Evolutionary conservation across 2,888 invertebrate species (phyloP), one percentile per base, ranked within the genome.

Genomic region (Papilio elwesi): DNA sequence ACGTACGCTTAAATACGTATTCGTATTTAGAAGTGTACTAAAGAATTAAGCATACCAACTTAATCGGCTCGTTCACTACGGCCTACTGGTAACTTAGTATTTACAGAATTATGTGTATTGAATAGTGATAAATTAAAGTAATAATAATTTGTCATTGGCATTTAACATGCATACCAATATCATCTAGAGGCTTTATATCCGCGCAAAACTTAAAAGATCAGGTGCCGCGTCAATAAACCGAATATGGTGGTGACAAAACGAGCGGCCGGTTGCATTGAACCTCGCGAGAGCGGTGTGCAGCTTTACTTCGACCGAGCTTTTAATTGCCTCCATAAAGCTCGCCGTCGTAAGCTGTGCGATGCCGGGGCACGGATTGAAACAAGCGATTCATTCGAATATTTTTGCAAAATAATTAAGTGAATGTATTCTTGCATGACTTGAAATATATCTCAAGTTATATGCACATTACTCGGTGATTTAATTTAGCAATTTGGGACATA

Each of bases 221-320:
- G 73, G 73, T 73, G 73, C 73, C 70, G 70, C 59, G 38, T 62
- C 67, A 66, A 73, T 75, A 74, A 71, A 62, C 71, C 74, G 72
- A 72, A 74, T 74, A 74, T 52, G 74, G 74, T 64, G 57, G 73
- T 72, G 74, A 67, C 68, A 38, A 62, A 71, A 73, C 74, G 57
- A 51, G 64, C 73, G 59, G 63, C 36, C 69, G 59, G 63, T 15
- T 65, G 57, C 55, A 72, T 72, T 63, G 26, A 68, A 63, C 65
- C n/a, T 38, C 52, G 55, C 38, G 71, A 66, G 13, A 10, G 59
- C 59, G 57, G 10, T 16, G 49, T 16, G n/a, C 12, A 57, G 57
- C 69, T 71, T 71, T 68, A 69, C 69, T 51, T 68, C 55, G 38
- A 57, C 64, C 65, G 73, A 55, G 47, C 64, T 66, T 70, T 70